Evolutionary conservation across 2,888 invertebrate genomes (phyloP), one percentile per base, ranked within the genome.

Genomic region (Dynastes grantii): DNA sequence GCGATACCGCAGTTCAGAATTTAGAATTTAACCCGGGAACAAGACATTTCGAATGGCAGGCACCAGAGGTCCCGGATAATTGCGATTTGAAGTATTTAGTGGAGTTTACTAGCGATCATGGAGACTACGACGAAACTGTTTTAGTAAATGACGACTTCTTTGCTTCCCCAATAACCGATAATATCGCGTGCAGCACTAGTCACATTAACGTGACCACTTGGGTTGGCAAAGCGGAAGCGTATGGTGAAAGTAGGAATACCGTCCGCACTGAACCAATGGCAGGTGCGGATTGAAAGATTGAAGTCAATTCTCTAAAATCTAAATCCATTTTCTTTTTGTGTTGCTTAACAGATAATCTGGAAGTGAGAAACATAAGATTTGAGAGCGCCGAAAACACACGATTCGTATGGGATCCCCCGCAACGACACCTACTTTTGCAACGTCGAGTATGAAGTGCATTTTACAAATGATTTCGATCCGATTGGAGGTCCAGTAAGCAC

Each of bases 141-240:
- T 45, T 45, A 2, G 8, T 45, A 11, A 9, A 45, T 45, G 11
- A 11, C 8, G 45, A 45, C 6, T 45, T 11, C 45, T 45, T 45
- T 8, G 45, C 45, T 45, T 45, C 45, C 11, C 45, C 45, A 45
- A 9, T 45, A 45, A 45, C 11, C 45, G 2, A 45, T 2, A 8
- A 1, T 6, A 45, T 45, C 32, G 29, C 63, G 22, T 63, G 63
- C 11, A 32, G 11, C 4, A 32, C 29, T 5, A 63, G 27, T 11
- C 13, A 32, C 13, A 29, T 63, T 63, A 63, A 63, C 27, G 32
- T 63, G 8, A 63, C 63, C 8, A 63, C 63, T 11, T 29, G 63
- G 32, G 11, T 63, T 32, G 13, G 9, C 13, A 13, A 0, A 13
- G 13, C 29, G 13, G 32, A 63, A 8, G 32, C 22, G 29, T 32